These are phyloP conservation scores for Folsomia candida DNA, from an alignment of 2,888 invertebrate genomes.

Conservation along the genomic window DNA sequence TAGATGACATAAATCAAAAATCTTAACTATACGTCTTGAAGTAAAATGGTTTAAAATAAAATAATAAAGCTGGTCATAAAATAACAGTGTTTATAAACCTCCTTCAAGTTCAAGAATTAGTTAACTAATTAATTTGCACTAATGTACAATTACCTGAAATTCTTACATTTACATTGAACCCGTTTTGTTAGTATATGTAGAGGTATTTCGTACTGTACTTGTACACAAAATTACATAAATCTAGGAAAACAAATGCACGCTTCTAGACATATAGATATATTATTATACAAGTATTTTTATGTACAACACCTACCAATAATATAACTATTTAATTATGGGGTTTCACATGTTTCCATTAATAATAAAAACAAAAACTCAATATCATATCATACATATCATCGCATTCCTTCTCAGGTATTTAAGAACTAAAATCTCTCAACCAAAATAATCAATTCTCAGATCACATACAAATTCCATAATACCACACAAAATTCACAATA, in stretches of 20 bases:
- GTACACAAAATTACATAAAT: background rate
- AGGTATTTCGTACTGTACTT: background rate
- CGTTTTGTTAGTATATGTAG: background rate
- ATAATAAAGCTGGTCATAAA: background rate
- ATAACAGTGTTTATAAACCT: too few relatives aligned
- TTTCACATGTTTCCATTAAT: background rate
- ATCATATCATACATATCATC: background rate
- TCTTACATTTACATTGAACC: background rate
- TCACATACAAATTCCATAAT: conserved; percentile 5
- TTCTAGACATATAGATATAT: background rate
- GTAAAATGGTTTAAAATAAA: background rate
- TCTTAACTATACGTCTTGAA: background rate
- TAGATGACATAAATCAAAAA: background rate
- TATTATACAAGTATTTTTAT: background rate
- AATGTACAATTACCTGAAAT: background rate
- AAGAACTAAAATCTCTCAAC: background rate
- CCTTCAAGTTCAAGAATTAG: too few relatives aligned
- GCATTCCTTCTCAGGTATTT: background rate
- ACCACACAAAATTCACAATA: conserved; percentile 2
- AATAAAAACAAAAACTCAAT: background rate
- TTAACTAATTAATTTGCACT: background rate
- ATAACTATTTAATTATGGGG: background rate
- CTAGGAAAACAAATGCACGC: background rate
- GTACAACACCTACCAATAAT: too few relatives aligned
- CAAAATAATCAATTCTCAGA: conserved; percentile 3